Evolutionary conservation across 2,888 invertebrate genomes (phyloP), one percentile per base, ranked within the genome.

Genomic region (Eupsilia transversa): DNA sequence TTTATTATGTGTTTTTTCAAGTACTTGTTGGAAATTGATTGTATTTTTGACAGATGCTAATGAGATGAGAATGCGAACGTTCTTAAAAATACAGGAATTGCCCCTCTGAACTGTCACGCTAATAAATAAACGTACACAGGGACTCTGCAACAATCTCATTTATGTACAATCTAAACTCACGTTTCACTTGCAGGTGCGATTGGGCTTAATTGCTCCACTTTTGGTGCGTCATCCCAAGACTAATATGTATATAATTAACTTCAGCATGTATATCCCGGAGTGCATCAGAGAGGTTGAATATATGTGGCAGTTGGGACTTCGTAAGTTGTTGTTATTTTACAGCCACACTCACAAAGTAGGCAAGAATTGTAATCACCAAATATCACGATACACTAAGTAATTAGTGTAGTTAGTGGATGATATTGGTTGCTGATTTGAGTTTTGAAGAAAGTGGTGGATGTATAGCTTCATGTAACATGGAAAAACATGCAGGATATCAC

Each of bases 201-300:
- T 97, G 72, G 97, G 97, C 68, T 93, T 98, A 4, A 97, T 97
- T 85, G 97, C 97, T 0, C 98, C 98, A 0, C 94, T 98, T 20
- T 91, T 98, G 59, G 97, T 97, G 35, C 97, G 97, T 59, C 97
- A 98, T 90, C 97, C 97, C 5, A 93, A 93, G 52, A 97, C 97
- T 0, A 97, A 97, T 86, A 95, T 97, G 88, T 97, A 97, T 80
- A 94, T 97, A 3, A 96, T 98, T 0, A 98, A 98, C 92, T 98
- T 98, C 87, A 98, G 98, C 92, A 96, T 97, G 3, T 97, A 97
- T 69, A 97, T 98, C 68, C 94, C 95, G 2, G 98, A 98, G 93
- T 97, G 98, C 67, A 98, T 98, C 60, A 96, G 97, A 80, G 99
- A 99, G 94, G 97, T 98, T 0, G 98, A 98, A 90, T 97, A 98